phyloP scores from a whole-genome alignment of 2,888 invertebrate species.

The Drosophila mayaguana region DNA sequence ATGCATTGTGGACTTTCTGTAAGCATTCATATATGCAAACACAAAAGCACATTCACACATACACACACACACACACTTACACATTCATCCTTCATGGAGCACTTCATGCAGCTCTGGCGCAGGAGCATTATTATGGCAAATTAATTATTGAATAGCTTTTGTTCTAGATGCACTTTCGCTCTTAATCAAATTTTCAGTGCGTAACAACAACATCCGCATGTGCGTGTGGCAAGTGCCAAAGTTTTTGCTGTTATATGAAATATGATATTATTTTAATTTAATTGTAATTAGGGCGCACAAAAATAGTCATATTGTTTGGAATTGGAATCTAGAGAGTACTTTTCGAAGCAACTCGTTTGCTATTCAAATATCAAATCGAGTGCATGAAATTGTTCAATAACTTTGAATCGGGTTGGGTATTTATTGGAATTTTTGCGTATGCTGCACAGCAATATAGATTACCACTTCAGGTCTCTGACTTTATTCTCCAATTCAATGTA shows the following conservation, averaged over 20 bases:
- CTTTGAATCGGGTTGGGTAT: neutral
- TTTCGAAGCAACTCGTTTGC: neutral
- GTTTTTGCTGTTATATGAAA: neutral
- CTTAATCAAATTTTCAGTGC: slow-evolving; percentile 2
- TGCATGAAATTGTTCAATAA: neutral
- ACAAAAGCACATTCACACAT: neutral
- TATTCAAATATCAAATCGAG: neutral
- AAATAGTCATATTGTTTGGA: neutral
- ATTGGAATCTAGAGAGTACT: neutral
- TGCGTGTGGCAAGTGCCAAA: neutral
- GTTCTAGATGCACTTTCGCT: slow-evolving; percentile 1
- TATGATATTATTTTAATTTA: neutral
- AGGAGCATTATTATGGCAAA: slow-evolving; percentile 1
- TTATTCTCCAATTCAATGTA: too few species aligned
- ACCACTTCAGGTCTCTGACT: neutral
- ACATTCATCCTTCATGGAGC: too few species aligned
- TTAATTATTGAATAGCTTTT: slow-evolving; percentile 9
- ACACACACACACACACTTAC: neutral
- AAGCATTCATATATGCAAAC: neutral
- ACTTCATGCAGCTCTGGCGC: too few species aligned
- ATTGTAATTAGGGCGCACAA: too few species aligned
- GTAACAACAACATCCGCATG: slow-evolving; percentile 1
- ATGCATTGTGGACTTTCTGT: neutral
- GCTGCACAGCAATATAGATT: neutral
- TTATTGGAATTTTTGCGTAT: neutral